Conservation (phyloP, 2,113 vertebrate genomes). For the Chionis minor region DNA sequence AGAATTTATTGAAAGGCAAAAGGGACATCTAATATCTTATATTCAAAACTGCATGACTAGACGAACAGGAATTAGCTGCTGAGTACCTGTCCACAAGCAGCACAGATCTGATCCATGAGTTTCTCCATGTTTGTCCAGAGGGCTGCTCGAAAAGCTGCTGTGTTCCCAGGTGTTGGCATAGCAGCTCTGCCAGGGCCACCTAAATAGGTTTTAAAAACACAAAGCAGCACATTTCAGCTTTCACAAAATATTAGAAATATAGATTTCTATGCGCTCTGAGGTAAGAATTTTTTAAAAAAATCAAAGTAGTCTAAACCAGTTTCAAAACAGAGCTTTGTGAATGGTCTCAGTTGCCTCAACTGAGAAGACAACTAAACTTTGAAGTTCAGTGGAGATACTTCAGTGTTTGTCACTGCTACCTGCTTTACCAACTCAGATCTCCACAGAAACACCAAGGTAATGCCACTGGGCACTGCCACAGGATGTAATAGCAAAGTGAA, state of each 20-base stretch:
- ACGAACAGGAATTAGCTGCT: not conserved
- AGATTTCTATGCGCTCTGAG: not conserved
- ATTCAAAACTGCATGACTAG: not conserved
- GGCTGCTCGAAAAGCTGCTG: constrained; percentile 91
- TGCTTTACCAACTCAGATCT: not conserved
- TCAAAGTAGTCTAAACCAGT: not conserved
- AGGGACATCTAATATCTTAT: not conserved
- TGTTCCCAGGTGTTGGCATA: constrained; percentile 92
- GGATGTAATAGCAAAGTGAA: not conserved
- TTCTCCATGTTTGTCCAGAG: constrained; percentile 99
- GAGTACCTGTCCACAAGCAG: constrained; percentile 86
- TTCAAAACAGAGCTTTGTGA: not conserved
- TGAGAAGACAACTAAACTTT: not conserved
- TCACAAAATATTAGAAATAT: not conserved
- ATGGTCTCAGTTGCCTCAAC: not conserved
- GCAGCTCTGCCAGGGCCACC: constrained; percentile 92
- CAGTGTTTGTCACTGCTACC: not conserved
- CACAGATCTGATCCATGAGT: constrained; percentile 95
- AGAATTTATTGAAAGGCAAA: not conserved
- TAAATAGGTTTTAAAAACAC: constrained; percentile 41
- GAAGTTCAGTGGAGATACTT: not conserved
- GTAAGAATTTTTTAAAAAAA: not conserved
- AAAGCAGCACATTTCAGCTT: not conserved
- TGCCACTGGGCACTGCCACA: not conserved
- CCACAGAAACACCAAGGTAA: not conserved